Evolutionary conservation across 2,888 invertebrate species (phyloP), one percentile per base, ranked within the genome.

Genomic region (Lysandra coridon): DNA sequence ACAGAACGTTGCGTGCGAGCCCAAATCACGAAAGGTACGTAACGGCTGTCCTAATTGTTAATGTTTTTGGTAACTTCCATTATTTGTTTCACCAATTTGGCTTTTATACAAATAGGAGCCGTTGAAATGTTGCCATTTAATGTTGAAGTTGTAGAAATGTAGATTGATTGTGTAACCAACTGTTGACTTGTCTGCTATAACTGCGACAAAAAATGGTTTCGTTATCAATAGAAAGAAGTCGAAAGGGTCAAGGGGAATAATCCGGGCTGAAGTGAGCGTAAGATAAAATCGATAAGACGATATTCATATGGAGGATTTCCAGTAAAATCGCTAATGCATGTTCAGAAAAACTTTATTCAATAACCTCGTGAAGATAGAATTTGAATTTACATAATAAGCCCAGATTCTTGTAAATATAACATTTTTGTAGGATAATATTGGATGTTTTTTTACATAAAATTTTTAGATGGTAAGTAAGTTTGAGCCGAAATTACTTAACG

Each of bases 11-110:
- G 76, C 76, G 76, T 76, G 76, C 53, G 33, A 76, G 44, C 76
- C 10, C 6, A 76, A 76, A 76, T 76, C 76, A 76, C 76, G 76
- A 76, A 76, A 53, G 76, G 76, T 76, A 76, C 76, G 53, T 53
- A 76, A 76, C 53, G 17, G 76, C 75, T 75, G 75, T 33, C 76
- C 30, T 76, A 76, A 76, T 76, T 76, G 53, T 53, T 76, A 76
- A 76, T 76, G 76, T 76, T 75, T 75, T 75, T 49, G 75, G 75
- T 49, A 57, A 76, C 53, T 53, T 76, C 33, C 53, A 33, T 49
- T 57, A 76, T 76, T 76, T 76, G 76, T 76, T 76, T 76, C 53
- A 14, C 40, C 74, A 44, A 44, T 74, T 44, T 74, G 74, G 74
- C n/a, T 74, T 73, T 74, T 74, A 44, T 74, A 74, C 23, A 74